These are phyloP conservation scores for Laterallus jamaicensis DNA, from an alignment of 2,113 vertebrate species.

Conservation along the genomic window DNA sequence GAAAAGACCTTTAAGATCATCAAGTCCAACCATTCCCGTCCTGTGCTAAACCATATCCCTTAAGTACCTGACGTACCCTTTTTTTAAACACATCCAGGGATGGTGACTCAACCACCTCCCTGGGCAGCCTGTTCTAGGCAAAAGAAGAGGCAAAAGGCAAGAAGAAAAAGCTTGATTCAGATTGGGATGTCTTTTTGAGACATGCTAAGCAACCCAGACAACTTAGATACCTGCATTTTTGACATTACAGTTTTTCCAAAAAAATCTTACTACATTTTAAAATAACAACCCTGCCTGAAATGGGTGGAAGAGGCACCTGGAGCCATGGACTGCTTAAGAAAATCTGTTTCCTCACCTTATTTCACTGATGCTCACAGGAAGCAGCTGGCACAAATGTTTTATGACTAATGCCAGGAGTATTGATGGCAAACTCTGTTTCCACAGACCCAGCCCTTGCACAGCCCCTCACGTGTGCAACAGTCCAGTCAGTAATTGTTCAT, in stretches of 20 bases:
- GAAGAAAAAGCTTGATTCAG: background rate
- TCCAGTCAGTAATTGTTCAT: background rate
- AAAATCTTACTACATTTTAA: background rate
- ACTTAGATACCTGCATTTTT: background rate
- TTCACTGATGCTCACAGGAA: background rate
- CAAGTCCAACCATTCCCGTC: too few species aligned
- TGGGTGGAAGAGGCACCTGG: background rate
- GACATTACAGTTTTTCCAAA: background rate
- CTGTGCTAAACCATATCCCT: too few species aligned
- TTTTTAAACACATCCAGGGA: too few species aligned
- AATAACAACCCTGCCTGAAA: background rate
- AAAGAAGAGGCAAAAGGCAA: too few species aligned
- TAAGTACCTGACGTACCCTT: too few species aligned
- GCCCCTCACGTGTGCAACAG: background rate
- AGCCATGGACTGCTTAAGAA: background rate
- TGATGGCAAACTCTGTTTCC: background rate
- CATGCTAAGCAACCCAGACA: background rate
- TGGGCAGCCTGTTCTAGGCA: too few species aligned
- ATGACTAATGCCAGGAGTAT: background rate
- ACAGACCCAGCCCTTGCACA: background rate
- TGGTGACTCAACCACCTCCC: too few species aligned
- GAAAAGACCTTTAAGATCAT: too few species aligned
- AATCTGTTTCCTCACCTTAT: slow-evolving; percentile 5
- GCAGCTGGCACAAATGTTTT: background rate
- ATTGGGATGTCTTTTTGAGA: background rate